Percentiles rank a stretch among this genome's conserved stretches.
Evolutionary conservation across 2,797 vertebrate species (phyloP).

Genomic region (Apogon talboti): DNA sequence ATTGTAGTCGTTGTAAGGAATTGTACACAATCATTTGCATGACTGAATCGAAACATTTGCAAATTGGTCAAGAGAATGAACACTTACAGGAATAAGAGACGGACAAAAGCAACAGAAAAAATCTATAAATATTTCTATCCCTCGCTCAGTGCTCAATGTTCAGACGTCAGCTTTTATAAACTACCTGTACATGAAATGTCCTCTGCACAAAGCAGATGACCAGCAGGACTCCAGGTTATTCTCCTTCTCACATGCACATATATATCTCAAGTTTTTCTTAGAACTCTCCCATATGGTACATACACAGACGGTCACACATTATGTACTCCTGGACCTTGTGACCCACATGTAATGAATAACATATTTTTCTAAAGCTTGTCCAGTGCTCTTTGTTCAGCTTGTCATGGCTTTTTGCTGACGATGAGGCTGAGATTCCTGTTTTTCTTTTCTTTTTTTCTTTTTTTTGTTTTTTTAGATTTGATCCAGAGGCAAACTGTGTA

Average conservation of each 20-base stretch:
- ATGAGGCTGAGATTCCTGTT: not conserved
- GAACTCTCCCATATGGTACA: constrained; percentile 1
- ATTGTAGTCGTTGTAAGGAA: too few relatives aligned
- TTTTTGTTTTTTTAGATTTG: not conserved
- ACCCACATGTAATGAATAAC: constrained; percentile 1
- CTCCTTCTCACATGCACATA: not conserved
- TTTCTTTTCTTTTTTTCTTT: not conserved
- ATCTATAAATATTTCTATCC: too few relatives aligned
- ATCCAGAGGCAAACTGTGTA: not conserved
- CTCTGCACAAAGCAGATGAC: not conserved
- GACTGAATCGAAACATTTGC: too few relatives aligned
- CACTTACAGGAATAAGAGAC: too few relatives aligned
- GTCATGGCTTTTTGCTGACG: not conserved
- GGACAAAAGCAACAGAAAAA: too few relatives aligned
- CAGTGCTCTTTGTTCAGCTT: constrained; percentile 3
- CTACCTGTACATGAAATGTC: not conserved
- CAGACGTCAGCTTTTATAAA: constrained; percentile 10
- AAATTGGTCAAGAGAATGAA: too few relatives aligned
- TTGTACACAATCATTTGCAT: too few relatives aligned
- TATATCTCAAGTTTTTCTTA: constrained; percentile 13
- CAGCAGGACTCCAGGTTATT: not conserved
- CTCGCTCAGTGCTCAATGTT: not conserved
- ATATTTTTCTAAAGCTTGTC: constrained; percentile 20
- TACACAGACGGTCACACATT: not conserved
- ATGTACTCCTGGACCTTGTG: constrained; percentile 7